phyloP scores from a whole-genome alignment of 2,888 invertebrate species.

The Julus scandinavius region DNA sequence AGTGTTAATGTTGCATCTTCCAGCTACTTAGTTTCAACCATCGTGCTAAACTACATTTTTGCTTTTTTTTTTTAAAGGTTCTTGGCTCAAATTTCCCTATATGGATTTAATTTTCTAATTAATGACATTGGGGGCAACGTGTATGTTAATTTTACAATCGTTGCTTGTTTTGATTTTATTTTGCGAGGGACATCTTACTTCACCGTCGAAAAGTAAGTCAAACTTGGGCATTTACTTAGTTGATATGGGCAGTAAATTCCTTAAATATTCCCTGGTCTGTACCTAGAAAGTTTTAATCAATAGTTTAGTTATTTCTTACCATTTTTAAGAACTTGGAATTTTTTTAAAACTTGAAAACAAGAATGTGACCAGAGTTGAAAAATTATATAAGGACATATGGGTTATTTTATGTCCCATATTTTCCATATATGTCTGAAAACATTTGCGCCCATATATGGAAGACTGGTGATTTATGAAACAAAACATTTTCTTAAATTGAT shows the following conservation, averaged over 20 bases:
- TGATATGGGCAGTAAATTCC: not conserved
- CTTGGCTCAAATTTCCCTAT: conserved; percentile 46
- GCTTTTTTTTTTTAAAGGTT: conserved; percentile 28
- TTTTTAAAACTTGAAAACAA: too few species aligned
- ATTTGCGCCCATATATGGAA: too few species aligned
- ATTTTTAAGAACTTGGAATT: not conserved
- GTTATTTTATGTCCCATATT: too few species aligned
- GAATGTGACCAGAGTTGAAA: too few species aligned
- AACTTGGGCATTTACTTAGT: not conserved
- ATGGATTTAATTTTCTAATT: conserved; percentile 53
- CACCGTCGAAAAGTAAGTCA: conserved; percentile 49
- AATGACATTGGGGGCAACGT: conserved; percentile 51
- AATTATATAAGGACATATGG: too few species aligned
- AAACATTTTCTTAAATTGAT: too few species aligned
- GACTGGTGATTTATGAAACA: too few species aligned
- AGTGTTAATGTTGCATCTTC: not conserved
- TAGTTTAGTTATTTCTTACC: too few species aligned
- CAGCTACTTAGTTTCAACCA: not conserved
- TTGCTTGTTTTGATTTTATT: conserved; percentile 18
- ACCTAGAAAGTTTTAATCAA: too few species aligned
- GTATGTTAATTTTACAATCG: conserved; percentile 47
- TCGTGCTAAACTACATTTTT: not conserved
- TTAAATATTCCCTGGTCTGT: too few species aligned
- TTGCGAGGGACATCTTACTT: conserved; percentile 42
- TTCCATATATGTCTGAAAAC: too few species aligned